These are phyloP conservation scores for Fragum fragum DNA, from an alignment of 2,888 invertebrate genomes.

Conservation along the genomic window DNA sequence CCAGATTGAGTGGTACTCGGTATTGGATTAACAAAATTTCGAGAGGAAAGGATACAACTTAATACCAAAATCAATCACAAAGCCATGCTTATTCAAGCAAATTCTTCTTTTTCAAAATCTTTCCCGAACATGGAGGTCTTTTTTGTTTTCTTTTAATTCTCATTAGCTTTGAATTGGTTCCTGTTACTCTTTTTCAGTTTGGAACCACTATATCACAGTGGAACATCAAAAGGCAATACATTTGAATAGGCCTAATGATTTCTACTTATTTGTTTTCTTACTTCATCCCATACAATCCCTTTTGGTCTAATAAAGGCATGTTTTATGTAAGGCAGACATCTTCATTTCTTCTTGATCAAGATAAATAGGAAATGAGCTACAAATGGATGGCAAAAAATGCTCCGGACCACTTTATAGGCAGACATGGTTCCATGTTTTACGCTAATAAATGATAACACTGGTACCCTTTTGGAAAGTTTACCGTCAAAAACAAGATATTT, in stretches of 20 bases:
- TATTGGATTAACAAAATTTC: too few species aligned
- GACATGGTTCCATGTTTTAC: conserved; percentile 22
- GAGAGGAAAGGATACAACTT: too few species aligned
- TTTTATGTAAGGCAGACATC: conserved; percentile 16
- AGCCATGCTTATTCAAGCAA: too few species aligned
- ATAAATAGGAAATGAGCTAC: conserved; percentile 22
- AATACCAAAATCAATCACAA: too few species aligned
- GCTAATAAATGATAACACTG: conserved; percentile 21
- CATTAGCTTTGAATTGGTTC: too few species aligned
- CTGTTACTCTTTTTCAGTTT: too few species aligned
- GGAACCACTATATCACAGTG: too few species aligned
- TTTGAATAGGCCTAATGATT: not conserved
- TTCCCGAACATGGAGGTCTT: too few species aligned
- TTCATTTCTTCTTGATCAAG: conserved; percentile 23
- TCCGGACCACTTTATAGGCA: conserved; percentile 6
- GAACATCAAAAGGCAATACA: not conserved
- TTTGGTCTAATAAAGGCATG: not conserved
- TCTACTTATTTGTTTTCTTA: not conserved
- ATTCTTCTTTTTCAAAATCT: too few species aligned
- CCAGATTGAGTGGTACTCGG: too few species aligned
- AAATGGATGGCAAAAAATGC: conserved; percentile 16
- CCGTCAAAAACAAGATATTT: conserved; percentile 5
- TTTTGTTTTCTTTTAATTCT: too few species aligned
- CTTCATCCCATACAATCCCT: not conserved
- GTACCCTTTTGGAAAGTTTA: not conserved